Base-by-base conservation (phyloP, 2,113 vertebrate genomes). In the Loxodonta africana region DNA sequence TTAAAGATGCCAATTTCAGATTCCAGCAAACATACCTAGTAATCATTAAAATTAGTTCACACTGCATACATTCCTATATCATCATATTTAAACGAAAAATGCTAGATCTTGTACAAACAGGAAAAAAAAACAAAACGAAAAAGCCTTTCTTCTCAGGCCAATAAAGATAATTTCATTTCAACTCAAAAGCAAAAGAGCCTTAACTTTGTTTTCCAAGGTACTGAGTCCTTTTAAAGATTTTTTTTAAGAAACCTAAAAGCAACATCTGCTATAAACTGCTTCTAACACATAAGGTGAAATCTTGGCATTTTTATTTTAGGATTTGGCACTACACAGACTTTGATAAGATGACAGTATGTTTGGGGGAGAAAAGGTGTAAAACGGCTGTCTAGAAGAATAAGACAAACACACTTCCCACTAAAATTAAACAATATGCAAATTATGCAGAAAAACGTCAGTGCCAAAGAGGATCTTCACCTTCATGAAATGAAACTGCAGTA, bases 301-400 rank as follows among this genome's bases (percentile, higher is more conserved):
- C 98, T 98, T 97, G 97, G 98, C 97, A 96, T 96, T 97, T 98
- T 98, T 98, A 99, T 98, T 99, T 99, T 98, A 97, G 97, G 97
- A 97, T 98, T 89, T 97, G 97, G 96, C 97, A 95, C 97, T 97
- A 98, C 77, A 95, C 96, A 97, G 94, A 97, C 97, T 97, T 97
- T 97, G 96, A 97, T 97, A 98, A 97, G 98, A 98, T 97, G 98
- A 98, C 98, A 98, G 98, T 98, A 96, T 98, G 97, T 95, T 98
- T 98, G 97, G 96, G 98, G 97, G 98, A 98, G 98, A 97, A 98
- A 98, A 98, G 98, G 98, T 98, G 98, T 98, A 98, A 99, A 98
- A 98, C 23, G 96, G 97, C 97, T 98, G 98, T 98, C 98, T 98
- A 96, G 97, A 98, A 98, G 97, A 98, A 98, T 92, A 98, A 97